phyloP scores from a whole-genome alignment of 2,113 vertebrate genomes.

The Symphodus melops region DNA sequence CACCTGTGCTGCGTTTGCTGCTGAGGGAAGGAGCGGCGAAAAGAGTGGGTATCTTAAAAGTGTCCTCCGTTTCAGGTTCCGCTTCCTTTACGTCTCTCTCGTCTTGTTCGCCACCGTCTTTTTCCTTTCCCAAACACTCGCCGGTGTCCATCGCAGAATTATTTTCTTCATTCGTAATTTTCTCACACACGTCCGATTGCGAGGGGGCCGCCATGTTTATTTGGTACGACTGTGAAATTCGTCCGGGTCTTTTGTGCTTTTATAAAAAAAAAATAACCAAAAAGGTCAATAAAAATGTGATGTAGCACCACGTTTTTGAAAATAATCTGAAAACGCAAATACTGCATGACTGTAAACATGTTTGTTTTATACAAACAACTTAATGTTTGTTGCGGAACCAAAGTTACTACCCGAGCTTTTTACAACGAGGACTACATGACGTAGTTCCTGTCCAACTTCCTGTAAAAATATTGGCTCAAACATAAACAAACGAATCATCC shows the following conservation, averaged over 20 bases:
- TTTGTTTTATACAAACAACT: accelerated
- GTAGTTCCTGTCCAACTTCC: slow-evolving; percentile 35
- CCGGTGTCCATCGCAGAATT: slow-evolving; percentile 33
- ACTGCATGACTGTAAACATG: no score
- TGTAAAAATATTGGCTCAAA: not conserved
- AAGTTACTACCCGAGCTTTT: slow-evolving; percentile 28
- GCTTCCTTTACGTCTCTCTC: not conserved
- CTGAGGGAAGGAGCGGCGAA: slow-evolving; percentile 67
- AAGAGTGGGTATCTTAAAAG: slow-evolving; percentile 81
- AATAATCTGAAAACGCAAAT: not conserved
- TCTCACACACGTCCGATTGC: slow-evolving; percentile 21
- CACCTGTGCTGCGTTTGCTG: slow-evolving; percentile 42
- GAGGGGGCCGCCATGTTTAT: slow-evolving; percentile 74
- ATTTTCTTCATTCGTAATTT: slow-evolving; percentile 27
- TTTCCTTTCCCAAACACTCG: not conserved
- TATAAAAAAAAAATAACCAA: no score
- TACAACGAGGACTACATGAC: slow-evolving; percentile 11
- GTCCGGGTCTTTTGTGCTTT: slow-evolving; percentile 30
- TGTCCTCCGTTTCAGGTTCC: slow-evolving; percentile 35
- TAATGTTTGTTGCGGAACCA: slow-evolving; percentile 35
- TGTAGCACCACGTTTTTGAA: not conserved
- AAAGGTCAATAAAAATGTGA: no score
- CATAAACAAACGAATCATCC: not conserved
- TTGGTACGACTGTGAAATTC: slow-evolving; percentile 57
- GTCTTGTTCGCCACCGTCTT: not conserved